Base-by-base conservation (phyloP, 2,113 vertebrate species). In the Seriola aureovittata region DNA sequence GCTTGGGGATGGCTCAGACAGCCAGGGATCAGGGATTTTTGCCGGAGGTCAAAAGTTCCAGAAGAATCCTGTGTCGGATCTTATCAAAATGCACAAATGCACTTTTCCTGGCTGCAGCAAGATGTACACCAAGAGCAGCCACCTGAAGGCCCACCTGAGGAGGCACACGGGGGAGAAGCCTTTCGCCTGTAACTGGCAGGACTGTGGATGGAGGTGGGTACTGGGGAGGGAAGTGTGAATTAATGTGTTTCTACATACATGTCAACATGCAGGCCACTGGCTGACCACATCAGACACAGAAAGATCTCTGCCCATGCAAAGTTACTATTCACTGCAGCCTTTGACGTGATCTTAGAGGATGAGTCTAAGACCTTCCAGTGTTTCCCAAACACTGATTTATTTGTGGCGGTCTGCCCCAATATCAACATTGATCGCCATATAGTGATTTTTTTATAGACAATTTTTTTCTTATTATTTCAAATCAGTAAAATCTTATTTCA, bases 71-170 rank as follows among this genome's bases (percentile, higher is more conserved):
- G 94, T 97, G 50, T 95, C 97, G 0, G 97, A 99, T 95, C 97
- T 98, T 68, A 96, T 98, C 91, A 99, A 99, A 96, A 99, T 99
- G 97, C 97, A 99, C 92, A 98, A 98, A 94, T 99, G 98, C 86
- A 96, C 96, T 92, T 98, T 98, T 80, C 96, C 97, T 0, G 97
- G 97, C 71, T 99, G 98, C 93, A 96, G 95, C 93, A 99, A 99
- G 96, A 99, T 98, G 97, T 99, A 99, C 94, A 99, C 97, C 6
- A 99, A 99, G 92, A 99, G 98, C 94, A 99, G 98, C 89, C 98
- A 99, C 85, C 96, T 99, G 81, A 99, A 99, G 94, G 98, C 98
- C 57, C 98, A 99, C 91, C 96, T 99, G 88, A 94, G 98, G 85
- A 95, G 98, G 78, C 98, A 99, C 91, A 99, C 98, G 0, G 98